Base-by-base conservation (phyloP, 2,113 vertebrate genomes). In the Neoarius graeffei region DNA sequence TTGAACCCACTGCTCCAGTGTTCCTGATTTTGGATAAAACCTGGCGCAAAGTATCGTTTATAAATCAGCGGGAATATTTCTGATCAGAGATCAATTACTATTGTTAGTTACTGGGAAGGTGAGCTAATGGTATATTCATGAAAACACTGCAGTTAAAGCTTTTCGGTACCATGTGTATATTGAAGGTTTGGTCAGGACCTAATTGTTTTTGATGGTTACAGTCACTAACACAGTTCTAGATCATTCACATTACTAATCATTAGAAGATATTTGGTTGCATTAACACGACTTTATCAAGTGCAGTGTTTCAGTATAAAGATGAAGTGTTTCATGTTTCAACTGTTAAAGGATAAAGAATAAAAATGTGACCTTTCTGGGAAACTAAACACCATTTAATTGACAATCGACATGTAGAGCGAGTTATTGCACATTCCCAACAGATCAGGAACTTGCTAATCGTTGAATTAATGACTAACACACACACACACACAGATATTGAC, bases 351-450 rank as follows among this genome's bases (percentile, higher is more conserved):
- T 54, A n/a, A 54, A 79, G 4, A 57, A 57, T 76, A 50, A 11
- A 50, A 50, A 9, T n/a, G 10, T n/a, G 13, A 79, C n/a, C 17
- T 59, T 60, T 81, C 56, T 60, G 27, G 25, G 25, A 80, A 80
- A 80, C 48, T 15, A 54, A 81, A 59, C 79, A 81, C 7, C 3
- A 14, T 13, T 79, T 56, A 6, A 80, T 56, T 80, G 23, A 64
- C 9, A 62, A 35, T 82, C 30, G 62, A 82, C 56, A 23, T 82
- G 81, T 23, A 62, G 19, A 62, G 20, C 0, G 2, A 13, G 81
- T 64, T 83, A 64, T n/a, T 64, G 81, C 50, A 15, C 81, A 83
- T 83, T 64, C 81, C 57, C 17, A 82, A 4, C 54, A 82, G 15
- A 83, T 23, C 59, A 48, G 59, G 35, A 83, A 64, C 30, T 64